A percentile compares a stretch with the other conserved stretches of the same genome.
phyloP scores from a whole-genome alignment of 2,797 vertebrate species.

The Poecilia gillii region DNA sequence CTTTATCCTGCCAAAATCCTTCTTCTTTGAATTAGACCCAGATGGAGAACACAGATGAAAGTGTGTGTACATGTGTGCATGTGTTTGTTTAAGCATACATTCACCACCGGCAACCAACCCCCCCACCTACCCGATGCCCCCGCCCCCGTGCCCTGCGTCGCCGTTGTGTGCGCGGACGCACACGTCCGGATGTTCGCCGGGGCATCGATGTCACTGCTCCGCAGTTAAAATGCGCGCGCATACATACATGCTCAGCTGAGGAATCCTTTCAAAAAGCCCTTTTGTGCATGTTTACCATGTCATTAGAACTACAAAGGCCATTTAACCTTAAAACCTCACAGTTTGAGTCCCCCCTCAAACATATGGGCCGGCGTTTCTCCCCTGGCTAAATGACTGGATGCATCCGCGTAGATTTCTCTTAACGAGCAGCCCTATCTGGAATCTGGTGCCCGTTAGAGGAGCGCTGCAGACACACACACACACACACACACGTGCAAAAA shows the following conservation, averaged over 20 bases:
- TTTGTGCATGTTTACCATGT: conserved; percentile 79
- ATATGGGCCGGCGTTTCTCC: conserved; percentile 79
- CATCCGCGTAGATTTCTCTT: conserved; percentile 82
- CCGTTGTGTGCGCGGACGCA: conserved; percentile 44
- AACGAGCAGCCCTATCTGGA: conserved; percentile 83
- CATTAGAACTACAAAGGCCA: conserved; percentile 84
- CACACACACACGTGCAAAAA: conserved; percentile 26
- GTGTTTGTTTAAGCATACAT: conserved; percentile 20
- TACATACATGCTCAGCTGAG: conserved; percentile 57
- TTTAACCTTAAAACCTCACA: conserved; percentile 84
- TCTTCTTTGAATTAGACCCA: conserved; percentile 84
- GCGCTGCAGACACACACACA: conserved; percentile 62
- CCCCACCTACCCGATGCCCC: background rate
- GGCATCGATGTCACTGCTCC: conserved; percentile 70
- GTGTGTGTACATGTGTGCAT: conserved; percentile 57
- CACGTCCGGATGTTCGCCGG: conserved; percentile 37
- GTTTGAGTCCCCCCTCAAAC: conserved; percentile 79
- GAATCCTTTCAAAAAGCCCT: conserved; percentile 74
- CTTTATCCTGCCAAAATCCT: conserved; percentile 84
- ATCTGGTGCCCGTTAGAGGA: conserved; percentile 83
- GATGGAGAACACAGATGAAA: conserved; percentile 84
- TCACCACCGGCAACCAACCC: background rate
- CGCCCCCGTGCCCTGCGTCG: conserved; percentile 36
- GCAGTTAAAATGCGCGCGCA: conserved; percentile 59
- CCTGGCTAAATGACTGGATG: conserved; percentile 82